These are phyloP conservation scores for Meloidogyne exigua DNA, from an alignment of 1,140 invertebrate genomes.

Conservation along the genomic window DNA sequence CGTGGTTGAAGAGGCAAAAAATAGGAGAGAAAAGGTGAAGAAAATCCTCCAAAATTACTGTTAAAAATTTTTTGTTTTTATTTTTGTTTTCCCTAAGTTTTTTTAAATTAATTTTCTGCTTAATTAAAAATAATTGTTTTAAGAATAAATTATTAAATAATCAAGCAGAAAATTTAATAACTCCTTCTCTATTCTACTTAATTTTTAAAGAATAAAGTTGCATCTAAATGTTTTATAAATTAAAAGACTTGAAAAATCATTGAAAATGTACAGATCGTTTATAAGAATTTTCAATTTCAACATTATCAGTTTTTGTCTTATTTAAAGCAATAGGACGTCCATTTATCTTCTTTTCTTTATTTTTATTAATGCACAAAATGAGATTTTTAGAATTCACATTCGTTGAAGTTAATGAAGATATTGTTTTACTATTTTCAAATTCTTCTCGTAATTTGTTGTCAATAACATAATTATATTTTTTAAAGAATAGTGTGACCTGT, in stretches of 20 bases:
- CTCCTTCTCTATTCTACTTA: background rate
- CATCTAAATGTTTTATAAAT: background rate
- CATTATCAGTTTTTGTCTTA: background rate
- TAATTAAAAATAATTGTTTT: background rate
- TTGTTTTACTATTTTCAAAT: background rate
- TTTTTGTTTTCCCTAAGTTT: constrained; percentile 5
- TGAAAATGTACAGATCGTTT: background rate
- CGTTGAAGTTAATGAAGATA: background rate
- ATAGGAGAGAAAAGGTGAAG: background rate
- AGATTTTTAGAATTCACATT: background rate
- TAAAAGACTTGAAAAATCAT: background rate
- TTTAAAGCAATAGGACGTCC: background rate
- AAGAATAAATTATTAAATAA: background rate
- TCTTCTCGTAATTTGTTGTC: background rate
- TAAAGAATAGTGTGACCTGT: background rate
- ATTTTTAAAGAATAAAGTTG: background rate
- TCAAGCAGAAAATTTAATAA: background rate
- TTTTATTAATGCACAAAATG: background rate
- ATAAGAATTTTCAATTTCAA: background rate
- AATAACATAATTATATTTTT: constrained; percentile 1
- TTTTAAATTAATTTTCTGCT: background rate
- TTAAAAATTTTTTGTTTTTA: background rate
- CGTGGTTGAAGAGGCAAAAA: constrained; percentile 38
- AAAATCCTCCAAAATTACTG: background rate
- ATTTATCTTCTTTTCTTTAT: background rate